A percentile compares a stretch with the other conserved stretches of the same genome.
Conservation (phyloP, 1,140 invertebrate species). For the Cherax destructor region DNA sequence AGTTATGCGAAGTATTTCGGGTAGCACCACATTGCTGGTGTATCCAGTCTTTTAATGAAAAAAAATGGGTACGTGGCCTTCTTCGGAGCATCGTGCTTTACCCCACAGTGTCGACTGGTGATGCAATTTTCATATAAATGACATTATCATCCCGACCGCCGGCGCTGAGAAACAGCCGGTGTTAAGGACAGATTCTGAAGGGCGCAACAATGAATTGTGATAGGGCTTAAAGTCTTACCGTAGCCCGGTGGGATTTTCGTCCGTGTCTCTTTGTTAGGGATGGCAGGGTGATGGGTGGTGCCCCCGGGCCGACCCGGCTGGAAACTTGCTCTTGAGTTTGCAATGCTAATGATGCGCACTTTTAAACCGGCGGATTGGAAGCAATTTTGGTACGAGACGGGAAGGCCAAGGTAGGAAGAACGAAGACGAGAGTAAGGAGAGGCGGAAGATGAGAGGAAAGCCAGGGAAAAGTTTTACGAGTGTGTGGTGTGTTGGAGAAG, state of each 20-base stretch:
- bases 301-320: not conserved
- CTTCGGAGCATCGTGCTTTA: not conserved
- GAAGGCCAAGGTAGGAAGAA: not conserved
- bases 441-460: not conserved
- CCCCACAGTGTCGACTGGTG: conserved; percentile 22
- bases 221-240: conserved; percentile 18
- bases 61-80: too few species aligned
- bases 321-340: conserved; percentile 61
- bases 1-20: not conserved
- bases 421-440: not conserved
- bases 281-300: not conserved
- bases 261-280: not conserved
- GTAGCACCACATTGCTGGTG: too few species aligned
- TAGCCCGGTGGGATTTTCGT: conserved; percentile 19
- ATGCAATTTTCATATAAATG: conserved; percentile 66
- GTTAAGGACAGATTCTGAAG: conserved; percentile 10
- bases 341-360: conserved; percentile 58
- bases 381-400: conserved; percentile 34
- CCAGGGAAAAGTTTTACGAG: too few species aligned
- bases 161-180: conserved; percentile 42
- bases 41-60: too few species aligned
- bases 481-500: not conserved
- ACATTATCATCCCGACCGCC: conserved; percentile 59
- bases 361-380: conserved; percentile 55
- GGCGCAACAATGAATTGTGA: conserved; percentile 1